These are phyloP conservation scores for Mirounga angustirostris DNA, from an alignment of 2,113 vertebrate genomes.

Conservation along the genomic window DNA sequence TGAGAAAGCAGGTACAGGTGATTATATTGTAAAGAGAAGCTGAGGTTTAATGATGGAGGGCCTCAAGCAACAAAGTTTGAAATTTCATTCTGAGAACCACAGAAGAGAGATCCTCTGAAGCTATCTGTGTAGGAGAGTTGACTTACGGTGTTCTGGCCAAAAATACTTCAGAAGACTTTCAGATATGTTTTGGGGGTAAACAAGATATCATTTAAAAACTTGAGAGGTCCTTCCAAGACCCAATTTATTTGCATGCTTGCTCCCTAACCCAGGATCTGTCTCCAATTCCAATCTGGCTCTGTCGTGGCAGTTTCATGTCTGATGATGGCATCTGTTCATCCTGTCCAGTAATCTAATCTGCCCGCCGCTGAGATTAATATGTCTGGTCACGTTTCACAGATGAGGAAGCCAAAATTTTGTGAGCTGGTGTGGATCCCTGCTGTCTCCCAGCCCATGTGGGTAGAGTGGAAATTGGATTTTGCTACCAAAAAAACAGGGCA, in stretches of 20 bases:
- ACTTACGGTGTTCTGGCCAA: neutral
- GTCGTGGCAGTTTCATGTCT: neutral
- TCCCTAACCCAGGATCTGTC: neutral
- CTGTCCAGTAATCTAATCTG: neutral
- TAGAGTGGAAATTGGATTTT: constrained; percentile 71
- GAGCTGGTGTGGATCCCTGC: constrained; percentile 21
- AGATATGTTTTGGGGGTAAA: neutral
- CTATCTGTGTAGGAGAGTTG: neutral
- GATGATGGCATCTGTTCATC: neutral
- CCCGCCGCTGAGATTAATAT: constrained; percentile 57
- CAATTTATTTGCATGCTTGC: neutral
- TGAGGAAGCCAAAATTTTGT: constrained; percentile 53
- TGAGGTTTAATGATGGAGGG: neutral
- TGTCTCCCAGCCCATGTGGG: neutral
- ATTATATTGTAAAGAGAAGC: neutral
- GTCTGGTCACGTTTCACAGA: constrained; percentile 39
- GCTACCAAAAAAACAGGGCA: constrained; percentile 8
- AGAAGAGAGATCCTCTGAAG: neutral
- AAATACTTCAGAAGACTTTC: neutral
- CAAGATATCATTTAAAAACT: neutral
- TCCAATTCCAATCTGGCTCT: neutral
- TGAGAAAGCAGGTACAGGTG: neutral
- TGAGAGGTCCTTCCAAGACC: neutral
- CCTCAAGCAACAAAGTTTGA: neutral
- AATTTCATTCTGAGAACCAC: neutral